Base-by-base conservation (phyloP, 2,888 invertebrate genomes). In the Cephus sareptanus region DNA sequence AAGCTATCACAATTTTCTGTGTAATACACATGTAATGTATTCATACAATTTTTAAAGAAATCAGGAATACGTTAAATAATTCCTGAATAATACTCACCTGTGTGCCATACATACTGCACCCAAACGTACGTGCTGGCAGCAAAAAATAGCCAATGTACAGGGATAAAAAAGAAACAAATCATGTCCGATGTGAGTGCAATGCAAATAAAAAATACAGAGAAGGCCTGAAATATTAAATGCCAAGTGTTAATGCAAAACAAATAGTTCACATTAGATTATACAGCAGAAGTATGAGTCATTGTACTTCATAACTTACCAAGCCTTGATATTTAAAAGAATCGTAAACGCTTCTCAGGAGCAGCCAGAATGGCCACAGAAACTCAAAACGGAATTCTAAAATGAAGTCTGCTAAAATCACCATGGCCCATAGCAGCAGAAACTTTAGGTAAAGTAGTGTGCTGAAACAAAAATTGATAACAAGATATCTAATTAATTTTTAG, bases 301-400 rank as follows among this genome's bases (percentile, higher is more conserved):
- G 4, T 56, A 23, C 9, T 56, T 73, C 6, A n/a, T 73, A 87
- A 94, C 96, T 95, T 91, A 98, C 98, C 94, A 98, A 94, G 92
- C 99, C 98, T 94, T 98, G 98, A 93, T 98, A 99, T 93, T 98
- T 98, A 93, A 97, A 98, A 86, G 98, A 98, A 93, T 99, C 98
- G 93, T 98, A 97, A 88, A 98, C 96, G 92, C 98, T 98, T 93
- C 98, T 95, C 86, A 98, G 93, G 89, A 99, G 95, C 89, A 99
- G 95, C 97, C 98, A 99, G 93, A 99, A 98, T 77, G 99, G 99
- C 98, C 98, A 99, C 91, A 99, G 94, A 93, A 98, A 98, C 94
- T 99, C 99, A 94, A 99, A 98, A 89, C 99, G 96, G 94, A 99
- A 98, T 93, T 99, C 99, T 93, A 98, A 93, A 93, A 98, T 96